A percentile compares a stretch with the other conserved stretches of the same genome.
phyloP scores from a whole-genome alignment of 2,113 vertebrate genomes.

The Tylochromis polylepis region DNA sequence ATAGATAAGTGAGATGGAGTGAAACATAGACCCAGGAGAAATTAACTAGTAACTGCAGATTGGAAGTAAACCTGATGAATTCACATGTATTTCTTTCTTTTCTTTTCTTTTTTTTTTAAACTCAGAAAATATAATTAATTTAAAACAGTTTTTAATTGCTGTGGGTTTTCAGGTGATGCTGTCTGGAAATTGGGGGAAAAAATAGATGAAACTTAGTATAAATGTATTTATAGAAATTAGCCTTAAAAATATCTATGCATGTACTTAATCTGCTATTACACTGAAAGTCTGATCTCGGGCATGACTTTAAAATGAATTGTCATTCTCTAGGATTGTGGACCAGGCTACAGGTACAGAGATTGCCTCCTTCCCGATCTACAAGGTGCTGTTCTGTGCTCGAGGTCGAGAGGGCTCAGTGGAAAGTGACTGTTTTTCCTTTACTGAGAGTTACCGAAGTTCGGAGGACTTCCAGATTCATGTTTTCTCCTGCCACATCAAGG shows the following conservation, averaged over 20 bases:
- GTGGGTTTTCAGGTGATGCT: neutral
- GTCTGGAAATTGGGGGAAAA: neutral
- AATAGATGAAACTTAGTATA: neutral
- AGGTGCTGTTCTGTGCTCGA: slow-evolving; percentile 93
- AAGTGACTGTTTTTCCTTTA: slow-evolving; percentile 93
- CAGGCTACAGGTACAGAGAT: slow-evolving; percentile 83
- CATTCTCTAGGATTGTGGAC: slow-evolving; percentile 81
- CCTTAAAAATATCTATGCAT: neutral
- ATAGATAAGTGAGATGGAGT: accelerated
- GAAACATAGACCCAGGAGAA: neutral
- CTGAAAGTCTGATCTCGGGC: neutral
- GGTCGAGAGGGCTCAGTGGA: slow-evolving; percentile 85
- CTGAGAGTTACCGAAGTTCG: slow-evolving; percentile 90
- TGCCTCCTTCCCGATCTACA: slow-evolving; percentile 93
- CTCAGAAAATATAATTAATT: neutral
- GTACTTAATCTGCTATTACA: neutral
- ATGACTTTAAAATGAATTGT: neutral
- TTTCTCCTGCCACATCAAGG: slow-evolving; percentile 96
- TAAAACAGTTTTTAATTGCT: neutral
- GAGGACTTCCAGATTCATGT: slow-evolving; percentile 99
- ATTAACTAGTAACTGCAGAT: neutral
- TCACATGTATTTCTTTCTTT: neutral
- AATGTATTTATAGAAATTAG: neutral
- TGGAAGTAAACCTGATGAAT: neutral
- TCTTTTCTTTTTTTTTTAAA: neutral